phyloP scores from a whole-genome alignment of 1,140 invertebrate species.

The Ostrea edulis region DNA sequence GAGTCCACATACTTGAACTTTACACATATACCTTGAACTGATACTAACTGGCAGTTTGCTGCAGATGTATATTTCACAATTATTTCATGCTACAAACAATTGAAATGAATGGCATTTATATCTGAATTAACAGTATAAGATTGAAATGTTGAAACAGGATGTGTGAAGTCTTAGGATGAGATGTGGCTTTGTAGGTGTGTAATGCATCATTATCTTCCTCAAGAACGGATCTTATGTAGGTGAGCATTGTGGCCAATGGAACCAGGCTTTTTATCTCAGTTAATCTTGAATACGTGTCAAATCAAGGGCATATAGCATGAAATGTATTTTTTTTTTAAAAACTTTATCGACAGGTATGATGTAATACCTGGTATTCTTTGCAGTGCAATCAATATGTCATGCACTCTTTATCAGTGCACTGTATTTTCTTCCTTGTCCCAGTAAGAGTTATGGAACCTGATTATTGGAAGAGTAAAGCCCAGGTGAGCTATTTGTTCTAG shows the following conservation, averaged over 20 bases:
- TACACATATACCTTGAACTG: too few relatives aligned
- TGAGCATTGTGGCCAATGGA: background rate
- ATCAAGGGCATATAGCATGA: constrained; percentile 22
- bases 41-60: too few relatives aligned
- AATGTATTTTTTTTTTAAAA: background rate
- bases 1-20: too few relatives aligned
- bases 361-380: constrained; percentile 13
- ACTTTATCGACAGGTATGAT: constrained; percentile 30
- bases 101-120: too few relatives aligned
- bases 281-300: constrained; percentile 15
- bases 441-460: background rate
- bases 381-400: constrained; percentile 22
- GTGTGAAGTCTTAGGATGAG: too few relatives aligned
- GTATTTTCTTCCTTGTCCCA: background rate
- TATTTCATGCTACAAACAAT: too few relatives aligned
- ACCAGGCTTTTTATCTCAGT: background rate
- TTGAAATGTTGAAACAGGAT: too few relatives aligned
- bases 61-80: too few relatives aligned
- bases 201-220: too few relatives aligned
- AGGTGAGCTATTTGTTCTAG: background rate
- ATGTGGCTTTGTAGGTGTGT: too few relatives aligned
- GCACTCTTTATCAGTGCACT: background rate
- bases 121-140: too few relatives aligned
- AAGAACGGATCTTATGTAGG: background rate
- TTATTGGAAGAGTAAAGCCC: background rate